Base-by-base conservation (phyloP, 2,888 invertebrate species). In the Thymelicus sylvestris region DNA sequence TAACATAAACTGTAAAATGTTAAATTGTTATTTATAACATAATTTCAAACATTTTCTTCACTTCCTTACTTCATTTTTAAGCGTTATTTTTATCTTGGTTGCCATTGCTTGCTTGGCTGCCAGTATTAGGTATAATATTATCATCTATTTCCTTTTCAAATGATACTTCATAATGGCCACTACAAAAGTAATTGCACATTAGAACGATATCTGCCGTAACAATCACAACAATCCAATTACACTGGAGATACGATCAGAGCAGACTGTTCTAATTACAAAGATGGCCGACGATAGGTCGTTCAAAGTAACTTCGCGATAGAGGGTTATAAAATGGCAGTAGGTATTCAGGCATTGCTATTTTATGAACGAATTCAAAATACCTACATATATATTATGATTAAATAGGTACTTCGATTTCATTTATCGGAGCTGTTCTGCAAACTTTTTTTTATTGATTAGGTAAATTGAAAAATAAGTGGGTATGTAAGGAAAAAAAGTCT, bases 141-240 rank as follows among this genome's bases (percentile, higher is more conserved):
- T 31, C 39, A 44, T 59, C 60, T 59, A 73, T 70, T 71, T 67
- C 62, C 47, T 39, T 31, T 55, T 65, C 65, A 57, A 66, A 63
- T 52, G 59, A 66, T 71, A 55, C 19, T 24, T 61, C 10, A 61
- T 50, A 61, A 62, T 67, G 68, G 52, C 55, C 47, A 19, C 31
- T 38, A 55, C 55, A 55, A 63, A 68, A 63, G 63, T 60, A 60
- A 44, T 19, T 60, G 19, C 52, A 57, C 63, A 48, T 63, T 44
- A 62, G 31, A 47, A 52, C 12, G 47, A 6, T 70, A 65, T 65
- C 64, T 68, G 7, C 50, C 15, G 60, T 70, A 70, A 65, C 70
- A 65, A 65, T 64, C 70, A 64, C 47, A 70, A 60, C 65, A 65
- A 74, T 74, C 68, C 67, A 73, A 74, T 73, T 73, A 74, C 57